These are phyloP conservation scores for Argyresthia goedartella DNA, from an alignment of 2,888 invertebrate species.

Conservation along the genomic window DNA sequence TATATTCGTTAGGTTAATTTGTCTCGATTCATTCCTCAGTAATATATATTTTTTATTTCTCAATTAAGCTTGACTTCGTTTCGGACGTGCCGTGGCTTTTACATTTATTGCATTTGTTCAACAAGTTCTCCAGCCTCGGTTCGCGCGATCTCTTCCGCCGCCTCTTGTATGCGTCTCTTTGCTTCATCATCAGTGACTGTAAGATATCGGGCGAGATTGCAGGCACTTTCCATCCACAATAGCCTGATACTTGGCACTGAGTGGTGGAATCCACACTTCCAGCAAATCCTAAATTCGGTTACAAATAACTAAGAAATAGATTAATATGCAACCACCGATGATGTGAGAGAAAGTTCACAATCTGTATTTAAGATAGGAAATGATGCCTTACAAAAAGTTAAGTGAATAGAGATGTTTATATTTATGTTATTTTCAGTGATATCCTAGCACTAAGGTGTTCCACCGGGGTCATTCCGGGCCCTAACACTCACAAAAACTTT, in stretches of 20 bases:
- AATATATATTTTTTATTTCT: slow-evolving; percentile 10
- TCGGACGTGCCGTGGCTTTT: slow-evolving; percentile 26
- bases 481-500: slow-evolving; percentile 47
- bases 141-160: background rate
- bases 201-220: background rate
- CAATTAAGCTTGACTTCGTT: slow-evolving; percentile 18
- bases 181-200: background rate
- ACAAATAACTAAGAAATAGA: slow-evolving; percentile 34
- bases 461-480: slow-evolving; percentile 36
- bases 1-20: slow-evolving; percentile 60
- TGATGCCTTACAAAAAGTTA: slow-evolving; percentile 64
- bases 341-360: slow-evolving; percentile 42
- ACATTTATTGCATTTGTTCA: slow-evolving; percentile 11
- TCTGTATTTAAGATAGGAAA: slow-evolving; percentile 63
- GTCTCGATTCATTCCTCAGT: slow-evolving; percentile 58
- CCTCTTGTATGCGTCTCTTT: background rate
- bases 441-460: slow-evolving; percentile 51
- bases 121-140: background rate
- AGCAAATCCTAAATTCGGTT: slow-evolving; percentile 25
- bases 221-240: background rate
- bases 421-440: slow-evolving; percentile 67
- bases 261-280: background rate
- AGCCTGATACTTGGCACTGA: background rate
- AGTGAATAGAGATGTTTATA: slow-evolving; percentile 65
- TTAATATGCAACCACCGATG: slow-evolving; percentile 60